Conservation (phyloP, 2,888 invertebrate species). For the Ormyrus nitidulus region DNA sequence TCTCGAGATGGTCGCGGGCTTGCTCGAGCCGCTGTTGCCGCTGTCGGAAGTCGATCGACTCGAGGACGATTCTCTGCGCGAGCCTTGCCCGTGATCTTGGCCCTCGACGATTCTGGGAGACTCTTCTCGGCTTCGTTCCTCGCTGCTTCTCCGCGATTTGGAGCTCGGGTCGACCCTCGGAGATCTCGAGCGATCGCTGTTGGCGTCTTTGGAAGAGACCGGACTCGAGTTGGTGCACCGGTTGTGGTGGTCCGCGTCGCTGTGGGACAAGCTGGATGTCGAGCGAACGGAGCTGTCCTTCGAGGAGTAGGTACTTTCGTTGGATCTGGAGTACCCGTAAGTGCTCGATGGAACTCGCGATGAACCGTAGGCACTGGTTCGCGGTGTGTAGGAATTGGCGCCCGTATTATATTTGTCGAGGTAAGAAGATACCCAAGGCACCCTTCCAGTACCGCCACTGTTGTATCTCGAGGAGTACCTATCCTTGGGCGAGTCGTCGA, state of each 20-base stretch:
- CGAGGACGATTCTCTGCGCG: conserved; percentile 60
- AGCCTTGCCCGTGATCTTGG: conserved; percentile 60
- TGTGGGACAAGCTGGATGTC: neutral
- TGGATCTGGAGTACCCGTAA: conserved; percentile 65
- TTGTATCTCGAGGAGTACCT: conserved; percentile 26
- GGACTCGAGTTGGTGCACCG: conserved; percentile 6
- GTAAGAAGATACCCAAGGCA: conserved; percentile 81
- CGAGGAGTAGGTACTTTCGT: conserved; percentile 60
- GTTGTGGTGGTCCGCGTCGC: neutral
- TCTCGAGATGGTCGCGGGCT: conserved; percentile 27
- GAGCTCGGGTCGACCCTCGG: neutral
- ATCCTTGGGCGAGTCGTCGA: conserved; percentile 61
- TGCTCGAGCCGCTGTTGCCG: conserved; percentile 59
- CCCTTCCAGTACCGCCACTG: conserved; percentile 76
- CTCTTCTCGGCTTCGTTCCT: conserved; percentile 56
- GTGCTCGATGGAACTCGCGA: conserved; percentile 31
- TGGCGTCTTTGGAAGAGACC: conserved; percentile 17
- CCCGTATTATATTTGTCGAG: conserved; percentile 72
- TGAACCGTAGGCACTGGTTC: neutral
- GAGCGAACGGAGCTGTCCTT: conserved; percentile 40
- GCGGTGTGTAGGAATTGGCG: conserved; percentile 50
- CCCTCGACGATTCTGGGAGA: conserved; percentile 60
- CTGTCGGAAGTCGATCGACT: conserved; percentile 59
- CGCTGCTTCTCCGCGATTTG: conserved; percentile 44
- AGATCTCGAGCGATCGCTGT: neutral